Evolutionary conservation across 2,113 vertebrate genomes (phyloP), one percentile per base, ranked within the genome.

Genomic region (Montifringilla adamsi): DNA sequence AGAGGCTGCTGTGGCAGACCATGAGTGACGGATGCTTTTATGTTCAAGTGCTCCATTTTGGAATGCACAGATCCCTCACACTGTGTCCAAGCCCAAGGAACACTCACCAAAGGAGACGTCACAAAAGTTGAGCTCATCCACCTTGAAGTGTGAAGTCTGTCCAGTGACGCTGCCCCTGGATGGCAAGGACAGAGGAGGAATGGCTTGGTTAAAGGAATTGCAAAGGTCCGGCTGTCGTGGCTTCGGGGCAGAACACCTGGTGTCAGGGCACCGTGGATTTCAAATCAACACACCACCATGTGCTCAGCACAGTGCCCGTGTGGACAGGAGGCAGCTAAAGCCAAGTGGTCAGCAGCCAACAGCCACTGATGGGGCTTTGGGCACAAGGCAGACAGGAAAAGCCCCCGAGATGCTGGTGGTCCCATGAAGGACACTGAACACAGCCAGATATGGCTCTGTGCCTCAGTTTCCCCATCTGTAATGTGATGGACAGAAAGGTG

Each of bases 61-160:
- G 30, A 55, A 22, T 0, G 1, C 19, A 33, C 27, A 52, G 22
- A 63, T 10, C 33, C 28, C 53, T 23, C 33, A 12, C 1, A 2
- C 7, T 7, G 13, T 0, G 30, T n/a, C 33, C 56, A 15, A 53
- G 47, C n/a, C 35, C 56, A 62, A n/a, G 17, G 44, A 16, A 53
- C 59, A 98, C 98, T 98, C 96, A 99, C 99, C 99, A 63, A 98
- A 99, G 64, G 98, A 98, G 84, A 99, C 94, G 14, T 99, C 98
- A 7, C 98, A 98, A 27, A 99, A 99, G 94, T 94, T 15, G 9
- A 99, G 97, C 62, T 97, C 93, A 8, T 97, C 95, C 13, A 98
- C 83, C 6, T 89, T 91, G 33, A 99, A 99, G 85, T 98, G 97
- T 80, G 99, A 98, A 2, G 97, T 98, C 0, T 98, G 98, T 73